These are phyloP conservation scores for Lamproptera curius DNA, from an alignment of 2,888 invertebrate genomes.

Conservation along the genomic window DNA sequence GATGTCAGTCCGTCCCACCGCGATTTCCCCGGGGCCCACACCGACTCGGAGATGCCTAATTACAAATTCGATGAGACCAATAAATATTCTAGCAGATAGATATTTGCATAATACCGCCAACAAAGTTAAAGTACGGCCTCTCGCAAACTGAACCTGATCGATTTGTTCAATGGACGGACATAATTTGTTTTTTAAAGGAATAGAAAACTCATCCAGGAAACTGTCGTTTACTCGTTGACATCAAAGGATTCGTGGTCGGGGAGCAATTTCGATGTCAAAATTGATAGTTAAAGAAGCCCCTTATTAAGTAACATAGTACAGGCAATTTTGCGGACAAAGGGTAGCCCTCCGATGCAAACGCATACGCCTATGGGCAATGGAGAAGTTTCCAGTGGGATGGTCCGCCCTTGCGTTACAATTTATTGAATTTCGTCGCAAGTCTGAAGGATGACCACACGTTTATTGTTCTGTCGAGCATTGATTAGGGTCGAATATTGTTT, in stretches of 20 bases:
- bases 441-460: conserved; percentile 64
- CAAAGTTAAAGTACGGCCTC: conserved; percentile 13
- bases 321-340: conserved; percentile 74
- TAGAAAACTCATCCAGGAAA: conserved; percentile 36
- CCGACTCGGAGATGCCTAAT: conserved; percentile 62
- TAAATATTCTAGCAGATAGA: conserved; percentile 65
- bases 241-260: conserved; percentile 59
- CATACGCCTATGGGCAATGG: conserved; percentile 57
- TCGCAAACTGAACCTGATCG: conserved; percentile 17
- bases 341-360: conserved; percentile 45
- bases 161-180: conserved; percentile 25
- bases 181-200: conserved; percentile 36
- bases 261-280: conserved; percentile 64
- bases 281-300: conserved; percentile 66
- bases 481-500: conserved; percentile 53
- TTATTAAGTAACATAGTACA: conserved; percentile 65
- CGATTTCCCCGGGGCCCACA: conserved; percentile 61
- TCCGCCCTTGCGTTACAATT: conserved; percentile 55
- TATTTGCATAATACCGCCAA: conserved; percentile 52
- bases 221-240: conserved; percentile 53
- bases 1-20: conserved; percentile 48
- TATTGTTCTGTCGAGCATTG: conserved; percentile 61
- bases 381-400: conserved; percentile 66
- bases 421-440: conserved; percentile 64
- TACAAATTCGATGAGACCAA: conserved; percentile 66